Base-by-base conservation (phyloP, 2,888 invertebrate genomes). In the Lamellibrachia satsuma region DNA sequence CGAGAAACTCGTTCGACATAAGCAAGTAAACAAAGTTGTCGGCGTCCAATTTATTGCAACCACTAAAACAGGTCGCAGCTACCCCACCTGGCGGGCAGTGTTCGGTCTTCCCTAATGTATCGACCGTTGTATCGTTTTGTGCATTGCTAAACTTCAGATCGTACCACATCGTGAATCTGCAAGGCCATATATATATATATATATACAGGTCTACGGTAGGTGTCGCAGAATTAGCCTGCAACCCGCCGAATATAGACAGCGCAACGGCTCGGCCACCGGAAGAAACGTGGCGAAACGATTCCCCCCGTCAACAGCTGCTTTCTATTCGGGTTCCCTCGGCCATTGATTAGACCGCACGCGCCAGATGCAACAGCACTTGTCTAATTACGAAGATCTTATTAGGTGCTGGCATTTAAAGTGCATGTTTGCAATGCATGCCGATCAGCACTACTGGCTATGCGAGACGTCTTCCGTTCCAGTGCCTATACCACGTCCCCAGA, bases 321-420 rank as follows among this genome's bases (percentile, higher is more conserved):
- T 75, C 75, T 15, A 75, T 75, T 75, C 75, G 75, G 75, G 75
- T 22, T 75, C 75, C 75, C 75, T n/a, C 4, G 75, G 15, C 22
- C 75, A 75, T 22, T 75, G 75, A 75, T 75, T 75, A 75, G 75
- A 75, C 15, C 75, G 75, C 75, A 75, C 75, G 75, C 75, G 75
- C 75, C 75, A 75, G 75, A 75, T 22, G 75, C 75, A 75, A 75
- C 75, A 75, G 75, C 75, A 75, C 22, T 22, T 6, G 75, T 75
- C 75, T 75, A 75, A 75, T 75, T 75, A 75, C 75, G 15, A 15
- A 75, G 75, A 75, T 75, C n/a, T 75, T 15, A 75, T 75, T 75
- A 75, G 75, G 75, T 75, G 75, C 75, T 75, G 75, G 75, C 75
- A 75, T 75, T 75, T 75, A 75, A 75, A 75, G 75, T 75, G 75